These are phyloP conservation scores for Rhamphomyia laevipes DNA, from an alignment of 2,888 invertebrate species.

Conservation along the genomic window DNA sequence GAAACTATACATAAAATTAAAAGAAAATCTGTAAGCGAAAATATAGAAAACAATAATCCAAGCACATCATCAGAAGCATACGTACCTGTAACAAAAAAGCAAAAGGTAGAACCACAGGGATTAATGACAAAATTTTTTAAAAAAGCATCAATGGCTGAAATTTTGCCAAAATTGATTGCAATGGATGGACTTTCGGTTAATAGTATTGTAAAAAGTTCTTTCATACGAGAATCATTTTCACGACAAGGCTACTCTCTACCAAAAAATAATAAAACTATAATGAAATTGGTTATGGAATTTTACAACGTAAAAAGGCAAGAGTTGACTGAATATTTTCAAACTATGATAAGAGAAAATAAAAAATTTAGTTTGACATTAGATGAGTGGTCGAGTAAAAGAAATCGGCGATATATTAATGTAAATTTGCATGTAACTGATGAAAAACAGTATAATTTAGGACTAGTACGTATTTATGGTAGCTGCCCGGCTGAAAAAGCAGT, in stretches of 20 bases:
- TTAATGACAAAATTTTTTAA: not conserved
- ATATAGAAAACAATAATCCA: not conserved
- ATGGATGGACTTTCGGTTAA: not conserved
- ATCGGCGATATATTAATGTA: not conserved
- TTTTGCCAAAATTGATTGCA: not conserved
- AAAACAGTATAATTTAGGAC: not conserved
- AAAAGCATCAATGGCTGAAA: not conserved
- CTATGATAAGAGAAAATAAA: not conserved
- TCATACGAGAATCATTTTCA: not conserved
- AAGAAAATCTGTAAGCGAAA: not conserved
- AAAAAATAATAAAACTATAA: not conserved
- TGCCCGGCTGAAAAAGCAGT: not conserved
- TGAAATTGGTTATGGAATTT: not conserved
- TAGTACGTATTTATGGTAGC: not conserved
- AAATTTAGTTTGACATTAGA: not conserved
- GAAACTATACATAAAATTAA: not conserved
- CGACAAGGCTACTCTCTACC: not conserved
- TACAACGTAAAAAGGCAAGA: not conserved
- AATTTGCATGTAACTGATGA: not conserved
- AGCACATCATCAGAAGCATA: not conserved
- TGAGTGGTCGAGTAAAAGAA: not conserved
- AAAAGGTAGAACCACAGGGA: not conserved
- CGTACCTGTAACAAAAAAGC: not conserved
- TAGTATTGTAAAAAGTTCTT: not conserved
- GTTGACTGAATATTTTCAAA: not conserved